A percentile compares a stretch with the other conserved stretches of the same genome.
phyloP scores from a whole-genome alignment of 2,888 invertebrate genomes.

The Iselma pallidipennis region DNA sequence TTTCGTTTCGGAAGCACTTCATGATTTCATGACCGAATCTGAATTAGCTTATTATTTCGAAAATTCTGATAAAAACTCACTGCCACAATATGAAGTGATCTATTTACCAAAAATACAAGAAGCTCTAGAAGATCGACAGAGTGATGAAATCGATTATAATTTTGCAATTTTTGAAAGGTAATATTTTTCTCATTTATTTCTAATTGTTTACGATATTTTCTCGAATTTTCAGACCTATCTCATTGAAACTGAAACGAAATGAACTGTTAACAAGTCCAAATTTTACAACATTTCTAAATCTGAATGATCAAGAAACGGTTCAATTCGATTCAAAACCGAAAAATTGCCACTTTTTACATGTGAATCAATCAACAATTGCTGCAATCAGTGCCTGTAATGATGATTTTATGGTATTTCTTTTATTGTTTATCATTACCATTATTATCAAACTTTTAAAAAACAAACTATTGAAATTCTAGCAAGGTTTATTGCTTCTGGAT shows the following conservation, averaged over 20 bases:
- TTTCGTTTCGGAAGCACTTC: constrained; percentile 37
- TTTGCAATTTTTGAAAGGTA: constrained; percentile 68
- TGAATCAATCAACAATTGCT: constrained; percentile 62
- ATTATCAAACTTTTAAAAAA: not conserved
- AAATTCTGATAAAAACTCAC: constrained; percentile 47
- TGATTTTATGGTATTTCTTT: constrained; percentile 63
- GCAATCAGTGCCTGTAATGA: constrained; percentile 70
- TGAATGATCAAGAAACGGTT: constrained; percentile 51
- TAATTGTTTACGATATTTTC: constrained; percentile 7
- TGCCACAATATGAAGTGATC: constrained; percentile 65
- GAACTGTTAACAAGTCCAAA: constrained; percentile 63
- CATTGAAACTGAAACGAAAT: constrained; percentile 67
- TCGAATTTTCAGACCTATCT: constrained; percentile 59
- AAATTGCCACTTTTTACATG: constrained; percentile 69
- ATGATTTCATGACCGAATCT: constrained; percentile 53
- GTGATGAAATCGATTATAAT: constrained; percentile 60
- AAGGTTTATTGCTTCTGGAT: constrained; percentile 69
- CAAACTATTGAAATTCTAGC: constrained; percentile 54
- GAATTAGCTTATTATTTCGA: constrained; percentile 57
- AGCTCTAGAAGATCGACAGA: constrained; percentile 46
- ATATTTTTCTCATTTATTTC: constrained; percentile 15
- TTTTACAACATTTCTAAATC: constrained; percentile 64
- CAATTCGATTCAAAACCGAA: constrained; percentile 44
- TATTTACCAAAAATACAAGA: constrained; percentile 59
- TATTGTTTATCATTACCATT: not conserved